Evolutionary conservation across 2,113 vertebrate genomes (phyloP), one percentile per base, ranked within the genome.

Genomic region (Notothenia rossii): DNA sequence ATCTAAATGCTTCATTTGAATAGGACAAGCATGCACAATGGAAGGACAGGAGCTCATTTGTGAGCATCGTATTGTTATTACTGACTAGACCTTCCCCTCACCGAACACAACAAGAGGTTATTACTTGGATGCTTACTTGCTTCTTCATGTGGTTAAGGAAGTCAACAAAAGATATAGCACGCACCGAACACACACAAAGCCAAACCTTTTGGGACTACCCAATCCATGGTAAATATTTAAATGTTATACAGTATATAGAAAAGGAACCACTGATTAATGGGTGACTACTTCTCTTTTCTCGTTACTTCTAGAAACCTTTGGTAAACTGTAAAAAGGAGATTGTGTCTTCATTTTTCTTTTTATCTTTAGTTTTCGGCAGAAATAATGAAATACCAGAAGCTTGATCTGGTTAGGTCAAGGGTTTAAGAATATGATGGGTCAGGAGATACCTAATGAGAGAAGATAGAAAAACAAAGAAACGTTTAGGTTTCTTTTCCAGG

Each of bases 1-100:
- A 90, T 93, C 89, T 87, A 87, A 78, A 83, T 66, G 86, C 80
- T 83, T 87, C 78, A 75, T 89, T 88, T 84, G 72, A 85, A 91
- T 81, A 77, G 54, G 84, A 91, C 89, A 87, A 82, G 81, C 64
- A 2, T 66, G 72, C 56, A 83, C 66, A 72, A 69, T 29, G 79
- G 80, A 81, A 81, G 72, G 65, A 89, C 80, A 66, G 79, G 12
- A 66, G 70, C 75, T 82, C 68, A 59, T 7, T 79, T 79, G 54
- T 12, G 79, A 88, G 70, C 17, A 43, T 62, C 78, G 36, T 58
- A 55, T 73, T 77, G 56, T 50, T 61, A 36, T 12, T 54, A 15
- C 22, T 9, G 5, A 54, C 20, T 45, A 49, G 40, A 80, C 12
- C 25, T 36, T 17, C 50, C 79, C 54, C 70, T 45, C 51, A 69